Evolutionary conservation across 2,888 invertebrate genomes (phyloP).

Genomic region (Chrysomela aeneicollis): DNA sequence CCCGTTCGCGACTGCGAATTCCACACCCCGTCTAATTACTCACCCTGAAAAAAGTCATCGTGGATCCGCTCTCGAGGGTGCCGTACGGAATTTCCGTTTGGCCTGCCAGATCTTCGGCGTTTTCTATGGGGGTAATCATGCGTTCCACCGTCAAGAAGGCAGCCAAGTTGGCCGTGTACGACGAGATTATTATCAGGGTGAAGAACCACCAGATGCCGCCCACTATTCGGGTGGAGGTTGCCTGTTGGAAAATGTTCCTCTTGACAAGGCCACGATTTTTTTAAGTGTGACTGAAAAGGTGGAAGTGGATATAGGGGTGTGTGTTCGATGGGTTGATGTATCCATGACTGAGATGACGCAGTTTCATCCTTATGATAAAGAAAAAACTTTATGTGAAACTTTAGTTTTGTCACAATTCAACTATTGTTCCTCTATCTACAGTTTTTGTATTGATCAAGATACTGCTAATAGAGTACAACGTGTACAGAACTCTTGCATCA

Average conservation of each 20-base stretch:
- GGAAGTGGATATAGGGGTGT: too few species aligned
- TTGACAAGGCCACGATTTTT: too few species aligned
- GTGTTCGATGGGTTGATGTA: too few species aligned
- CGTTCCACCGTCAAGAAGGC: constrained; percentile 90
- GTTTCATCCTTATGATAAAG: too few species aligned
- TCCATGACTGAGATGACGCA: too few species aligned
- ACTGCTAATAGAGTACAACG: too few species aligned
- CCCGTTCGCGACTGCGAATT: not conserved
- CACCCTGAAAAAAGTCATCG: constrained; percentile 88
- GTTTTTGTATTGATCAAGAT: too few species aligned
- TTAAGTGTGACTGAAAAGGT: too few species aligned
- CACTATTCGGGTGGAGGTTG: constrained; percentile 80
- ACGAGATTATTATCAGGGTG: constrained; percentile 88
- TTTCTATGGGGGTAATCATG: constrained; percentile 87
- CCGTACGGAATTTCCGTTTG: constrained; percentile 88
- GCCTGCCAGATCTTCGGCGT: constrained; percentile 81
- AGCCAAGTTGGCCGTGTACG: constrained; percentile 91
- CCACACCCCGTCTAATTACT: constrained; percentile 46
- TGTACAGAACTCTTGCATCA: too few species aligned
- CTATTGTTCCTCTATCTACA: too few species aligned
- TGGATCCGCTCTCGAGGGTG: constrained; percentile 82
- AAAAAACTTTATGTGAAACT: too few species aligned
- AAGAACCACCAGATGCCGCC: constrained; percentile 94
- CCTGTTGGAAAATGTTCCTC: constrained; percentile 56
- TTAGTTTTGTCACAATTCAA: too few species aligned